Evolutionary conservation across 64 coral and sea anemone species (phyloP).

Genomic region (Trachythela sp.): DNA sequence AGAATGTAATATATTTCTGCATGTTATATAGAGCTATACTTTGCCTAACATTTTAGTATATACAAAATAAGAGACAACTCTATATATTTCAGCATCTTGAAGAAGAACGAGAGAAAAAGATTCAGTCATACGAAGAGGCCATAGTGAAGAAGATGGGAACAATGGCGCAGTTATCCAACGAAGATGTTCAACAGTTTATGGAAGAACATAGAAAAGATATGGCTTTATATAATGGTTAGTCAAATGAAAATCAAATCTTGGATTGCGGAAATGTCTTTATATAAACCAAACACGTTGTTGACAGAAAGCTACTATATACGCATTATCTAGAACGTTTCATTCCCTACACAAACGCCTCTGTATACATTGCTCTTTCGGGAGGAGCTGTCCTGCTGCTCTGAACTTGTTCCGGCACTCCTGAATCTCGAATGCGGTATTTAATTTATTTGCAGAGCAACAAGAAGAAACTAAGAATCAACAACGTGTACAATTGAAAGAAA

Average conservation of each 20-base stretch:
- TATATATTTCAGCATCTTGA: not conserved
- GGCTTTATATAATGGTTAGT: not conserved
- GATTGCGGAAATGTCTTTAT: too few relatives aligned
- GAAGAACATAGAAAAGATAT: not conserved
- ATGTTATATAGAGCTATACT: not conserved
- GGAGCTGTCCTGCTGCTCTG: not conserved
- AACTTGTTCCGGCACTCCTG: not conserved
- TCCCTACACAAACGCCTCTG: too few relatives aligned
- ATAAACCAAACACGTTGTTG: too few relatives aligned
- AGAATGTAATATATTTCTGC: not conserved
- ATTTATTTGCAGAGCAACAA: slow-evolving; percentile 36
- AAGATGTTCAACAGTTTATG: not conserved
- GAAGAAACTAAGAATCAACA: slow-evolving; percentile 42
- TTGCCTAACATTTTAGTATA: too few relatives aligned
- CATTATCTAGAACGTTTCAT: too few relatives aligned
- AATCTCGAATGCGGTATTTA: not conserved
- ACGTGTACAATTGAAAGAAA: slow-evolving; percentile 45
- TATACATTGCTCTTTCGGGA: not conserved
- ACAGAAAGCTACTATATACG: too few relatives aligned
- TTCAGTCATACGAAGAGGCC: not conserved
- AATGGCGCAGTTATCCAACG: not conserved
- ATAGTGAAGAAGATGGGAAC: not conserved
- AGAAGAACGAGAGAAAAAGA: not conserved
- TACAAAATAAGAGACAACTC: too few relatives aligned
- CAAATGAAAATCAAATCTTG: not conserved